Evolutionary conservation across 2,888 invertebrate genomes (phyloP).

Genomic region (Barypeithes pellucidus): DNA sequence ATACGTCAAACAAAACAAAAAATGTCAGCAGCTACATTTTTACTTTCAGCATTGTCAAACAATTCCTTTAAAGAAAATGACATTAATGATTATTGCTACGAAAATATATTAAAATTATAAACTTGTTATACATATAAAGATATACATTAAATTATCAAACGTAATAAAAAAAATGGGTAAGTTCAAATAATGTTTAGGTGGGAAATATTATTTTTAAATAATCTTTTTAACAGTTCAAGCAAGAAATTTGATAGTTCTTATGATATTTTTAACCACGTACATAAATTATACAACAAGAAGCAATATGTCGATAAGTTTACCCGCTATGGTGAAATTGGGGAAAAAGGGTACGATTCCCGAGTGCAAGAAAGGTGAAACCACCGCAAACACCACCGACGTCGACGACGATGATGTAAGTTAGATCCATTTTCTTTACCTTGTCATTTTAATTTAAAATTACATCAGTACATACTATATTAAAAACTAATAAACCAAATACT

Average conservation of each 20-base stretch:
- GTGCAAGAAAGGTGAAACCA: constrained; percentile 45
- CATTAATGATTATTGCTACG: too few relatives aligned
- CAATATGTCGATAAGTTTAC: constrained; percentile 80
- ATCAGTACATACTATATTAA: too few relatives aligned
- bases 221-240: constrained; percentile 44
- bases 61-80: too few relatives aligned
- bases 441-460: too few relatives aligned
- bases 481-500: too few relatives aligned
- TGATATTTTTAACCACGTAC: constrained; percentile 82
- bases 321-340: constrained; percentile 74
- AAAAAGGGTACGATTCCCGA: constrained; percentile 52
- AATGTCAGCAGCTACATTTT: too few relatives aligned
- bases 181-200: neutral
- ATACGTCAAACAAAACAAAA: too few relatives aligned
- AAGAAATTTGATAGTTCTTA: constrained; percentile 73
- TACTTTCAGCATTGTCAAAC: too few relatives aligned
- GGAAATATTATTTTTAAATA: neutral
- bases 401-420: constrained; percentile 39
- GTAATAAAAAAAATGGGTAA: constrained; percentile 18
- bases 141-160: neutral
- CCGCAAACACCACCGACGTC: constrained; percentile 58
- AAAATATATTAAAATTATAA: too few relatives aligned
- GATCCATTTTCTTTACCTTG: too few relatives aligned
- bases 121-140: neutral
- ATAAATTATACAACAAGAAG: constrained; percentile 81